Evolutionary conservation across 2,888 invertebrate species (phyloP).

Genomic region (Diaprepes abbreviatus): DNA sequence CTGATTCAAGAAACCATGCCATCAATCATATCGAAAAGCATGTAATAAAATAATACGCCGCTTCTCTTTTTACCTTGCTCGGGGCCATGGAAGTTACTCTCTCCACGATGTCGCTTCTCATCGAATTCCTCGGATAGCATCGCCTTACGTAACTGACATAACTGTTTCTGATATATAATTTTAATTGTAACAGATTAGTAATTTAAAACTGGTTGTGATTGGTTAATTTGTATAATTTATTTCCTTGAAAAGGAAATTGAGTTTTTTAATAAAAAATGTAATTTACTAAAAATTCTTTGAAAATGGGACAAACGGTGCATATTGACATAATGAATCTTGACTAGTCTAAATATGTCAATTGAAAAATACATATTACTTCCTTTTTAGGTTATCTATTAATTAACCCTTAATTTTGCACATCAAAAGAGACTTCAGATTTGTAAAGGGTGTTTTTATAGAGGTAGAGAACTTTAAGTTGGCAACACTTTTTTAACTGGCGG

Average conservation of each 20-base stretch:
- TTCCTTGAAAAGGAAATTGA: conserved; percentile 19
- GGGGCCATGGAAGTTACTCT: conserved; percentile 34
- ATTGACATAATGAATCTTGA: background rate
- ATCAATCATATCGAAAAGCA: background rate
- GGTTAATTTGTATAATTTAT: conserved; percentile 24
- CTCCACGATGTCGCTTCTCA: conserved; percentile 20
- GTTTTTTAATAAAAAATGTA: background rate
- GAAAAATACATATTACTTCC: too few species aligned
- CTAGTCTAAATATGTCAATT: too few species aligned
- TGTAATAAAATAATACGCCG: background rate
- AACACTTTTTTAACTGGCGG: too few species aligned
- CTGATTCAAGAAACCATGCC: background rate
- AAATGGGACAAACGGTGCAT: conserved; percentile 11
- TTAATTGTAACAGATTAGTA: conserved; percentile 30
- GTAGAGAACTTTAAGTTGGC: too few species aligned
- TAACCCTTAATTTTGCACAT: too few species aligned
- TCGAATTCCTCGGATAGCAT: conserved; percentile 32
- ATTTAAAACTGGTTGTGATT: conserved; percentile 25
- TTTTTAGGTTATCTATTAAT: too few species aligned
- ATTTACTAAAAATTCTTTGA: conserved; percentile 7
- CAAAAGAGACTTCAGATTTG: too few species aligned
- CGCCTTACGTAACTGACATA: conserved; percentile 30
- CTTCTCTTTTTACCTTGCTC: conserved; percentile 39
- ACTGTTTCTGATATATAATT: conserved; percentile 22
- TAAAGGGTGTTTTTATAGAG: too few species aligned